These are phyloP conservation scores for Stenchaetothrips biformis DNA, from an alignment of 2,888 invertebrate species.

Conservation along the genomic window DNA sequence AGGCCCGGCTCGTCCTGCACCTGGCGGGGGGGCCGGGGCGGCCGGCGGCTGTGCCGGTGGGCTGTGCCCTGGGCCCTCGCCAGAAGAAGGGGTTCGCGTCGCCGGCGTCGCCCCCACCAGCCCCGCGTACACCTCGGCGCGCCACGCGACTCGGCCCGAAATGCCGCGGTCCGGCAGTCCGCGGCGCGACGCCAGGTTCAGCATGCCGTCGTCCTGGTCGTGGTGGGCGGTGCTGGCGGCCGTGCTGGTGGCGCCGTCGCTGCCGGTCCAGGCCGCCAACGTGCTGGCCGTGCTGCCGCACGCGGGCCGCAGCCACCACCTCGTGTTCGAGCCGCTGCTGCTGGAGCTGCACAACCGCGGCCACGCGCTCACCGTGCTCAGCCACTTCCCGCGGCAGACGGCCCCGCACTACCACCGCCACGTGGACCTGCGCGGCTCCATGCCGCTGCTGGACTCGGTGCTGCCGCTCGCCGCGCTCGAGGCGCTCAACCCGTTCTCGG, in stretches of 20 bases:
- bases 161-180: too few species aligned
- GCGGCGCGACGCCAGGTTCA: not conserved
- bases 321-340: constrained; percentile 14
- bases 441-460: not conserved
- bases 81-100: too few species aligned
- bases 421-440: constrained; percentile 17
- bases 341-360: constrained; percentile 17
- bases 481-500: not conserved
- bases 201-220: not conserved
- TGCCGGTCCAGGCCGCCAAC: not conserved
- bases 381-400: constrained; percentile 11
- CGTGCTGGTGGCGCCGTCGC: not conserved
- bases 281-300: constrained; percentile 16
- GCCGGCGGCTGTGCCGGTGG: too few species aligned
- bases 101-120: too few species aligned
- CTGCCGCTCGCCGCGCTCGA: constrained; percentile 10
- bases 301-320: constrained; percentile 18
- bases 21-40: too few species aligned
- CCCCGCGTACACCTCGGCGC: too few species aligned
- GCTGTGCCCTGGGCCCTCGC: too few species aligned
- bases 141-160: too few species aligned
- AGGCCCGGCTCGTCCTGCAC: not conserved
- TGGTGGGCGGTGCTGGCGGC: too few species aligned
- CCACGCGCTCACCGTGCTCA: constrained; percentile 3
- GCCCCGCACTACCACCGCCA: constrained; percentile 8